Conservation (phyloP, 2,888 invertebrate species). For the Chironomus tentans region DNA sequence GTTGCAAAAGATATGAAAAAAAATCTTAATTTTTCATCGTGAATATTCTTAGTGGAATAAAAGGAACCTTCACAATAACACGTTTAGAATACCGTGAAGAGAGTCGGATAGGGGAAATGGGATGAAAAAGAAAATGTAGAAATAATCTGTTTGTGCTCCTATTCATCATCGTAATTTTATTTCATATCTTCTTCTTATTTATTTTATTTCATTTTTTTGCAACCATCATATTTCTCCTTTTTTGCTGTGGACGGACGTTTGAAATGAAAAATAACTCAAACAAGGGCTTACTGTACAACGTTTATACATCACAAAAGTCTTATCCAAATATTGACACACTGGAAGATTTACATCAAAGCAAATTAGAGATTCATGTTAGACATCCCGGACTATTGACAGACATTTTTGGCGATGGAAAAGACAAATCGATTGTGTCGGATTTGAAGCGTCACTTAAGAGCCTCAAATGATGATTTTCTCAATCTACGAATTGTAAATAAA, state of each 20-base stretch:
- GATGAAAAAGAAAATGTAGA: background rate
- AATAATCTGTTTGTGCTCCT: slow-evolving; percentile 21
- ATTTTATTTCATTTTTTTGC: background rate
- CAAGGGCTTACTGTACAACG: slow-evolving; percentile 30
- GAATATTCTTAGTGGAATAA: background rate
- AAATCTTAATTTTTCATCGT: slow-evolving; percentile 20
- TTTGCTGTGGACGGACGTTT: background rate
- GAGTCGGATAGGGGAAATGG: background rate
- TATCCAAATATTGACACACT: slow-evolving; percentile 30
- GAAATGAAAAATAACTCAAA: too few species aligned
- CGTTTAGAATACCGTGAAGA: background rate
- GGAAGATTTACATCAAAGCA: slow-evolving; percentile 28
- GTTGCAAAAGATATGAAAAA: background rate
- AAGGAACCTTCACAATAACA: background rate
- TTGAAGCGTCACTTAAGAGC: slow-evolving; percentile 18
- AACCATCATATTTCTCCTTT: too few species aligned
- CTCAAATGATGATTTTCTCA: slow-evolving; percentile 20
- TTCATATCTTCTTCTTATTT: background rate
- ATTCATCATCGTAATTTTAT: slow-evolving; percentile 13
- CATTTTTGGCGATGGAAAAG: slow-evolving; percentile 28
- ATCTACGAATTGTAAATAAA: background rate
- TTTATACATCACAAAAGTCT: slow-evolving; percentile 29
- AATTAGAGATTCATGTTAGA: slow-evolving; percentile 27
- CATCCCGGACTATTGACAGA: slow-evolving; percentile 29
- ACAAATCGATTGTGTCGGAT: slow-evolving; percentile 27